Conservation (phyloP, 1,140 invertebrate genomes). For the Schlechtendalia chinensis region DNA sequence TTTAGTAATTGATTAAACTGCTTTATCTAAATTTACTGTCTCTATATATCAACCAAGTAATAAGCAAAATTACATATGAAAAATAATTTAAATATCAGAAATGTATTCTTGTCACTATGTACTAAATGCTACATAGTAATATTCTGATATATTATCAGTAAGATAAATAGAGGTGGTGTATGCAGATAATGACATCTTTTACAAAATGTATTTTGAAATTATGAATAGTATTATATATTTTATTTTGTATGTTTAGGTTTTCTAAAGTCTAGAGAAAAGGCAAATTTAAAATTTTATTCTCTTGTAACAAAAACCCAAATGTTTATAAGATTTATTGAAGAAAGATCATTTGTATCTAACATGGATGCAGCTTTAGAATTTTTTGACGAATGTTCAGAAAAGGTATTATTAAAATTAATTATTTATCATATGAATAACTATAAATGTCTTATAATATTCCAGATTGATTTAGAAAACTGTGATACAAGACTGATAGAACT, state of each 20-base stretch:
- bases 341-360: conserved; percentile 96
- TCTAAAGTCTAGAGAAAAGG: conserved; percentile 69
- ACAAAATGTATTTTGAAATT: too few species aligned
- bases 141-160: too few species aligned
- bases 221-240: too few species aligned
- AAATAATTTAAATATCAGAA: too few species aligned
- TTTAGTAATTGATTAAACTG: too few species aligned
- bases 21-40: too few species aligned
- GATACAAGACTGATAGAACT: conserved; percentile 70
- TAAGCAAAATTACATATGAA: too few species aligned
- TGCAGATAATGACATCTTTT: too few species aligned
- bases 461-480: conserved; percentile 59
- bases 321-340: conserved; percentile 98
- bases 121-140: too few species aligned
- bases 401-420: conserved; percentile 56
- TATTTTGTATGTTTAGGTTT: conserved; percentile 58
- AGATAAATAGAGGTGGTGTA: too few species aligned
- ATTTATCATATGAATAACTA: not conserved
- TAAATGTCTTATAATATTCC: conserved; percentile 31
- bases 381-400: conserved; percentile 96
- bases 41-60: too few species aligned
- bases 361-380: conserved; percentile 90
- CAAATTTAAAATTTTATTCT: conserved; percentile 87
- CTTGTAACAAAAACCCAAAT: conserved; percentile 91
- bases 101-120: too few species aligned